phyloP scores from a whole-genome alignment of 2,888 invertebrate species.

The Colostygia pectinataria region DNA sequence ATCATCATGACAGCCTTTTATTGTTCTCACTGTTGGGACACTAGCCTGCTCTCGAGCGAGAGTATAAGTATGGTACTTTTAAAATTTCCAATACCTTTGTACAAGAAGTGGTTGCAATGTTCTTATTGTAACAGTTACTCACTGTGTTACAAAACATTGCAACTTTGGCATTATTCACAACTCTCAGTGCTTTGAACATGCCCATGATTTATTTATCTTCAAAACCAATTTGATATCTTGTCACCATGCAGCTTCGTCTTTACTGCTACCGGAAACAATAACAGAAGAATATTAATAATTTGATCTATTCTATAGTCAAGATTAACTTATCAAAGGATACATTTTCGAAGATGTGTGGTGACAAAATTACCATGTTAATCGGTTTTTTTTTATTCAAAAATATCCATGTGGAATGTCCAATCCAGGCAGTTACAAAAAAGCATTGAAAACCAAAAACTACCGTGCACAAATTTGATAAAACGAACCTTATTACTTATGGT shows the following conservation, averaged over 20 bases:
- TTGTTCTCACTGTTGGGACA: too few species aligned
- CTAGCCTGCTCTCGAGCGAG: too few species aligned
- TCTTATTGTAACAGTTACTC: slow-evolving; percentile 59
- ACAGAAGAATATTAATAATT: slow-evolving; percentile 33
- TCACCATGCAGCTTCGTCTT: slow-evolving; percentile 65
- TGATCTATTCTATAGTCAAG: not conserved
- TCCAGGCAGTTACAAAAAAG: slow-evolving; percentile 12
- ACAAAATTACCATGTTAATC: slow-evolving; percentile 68
- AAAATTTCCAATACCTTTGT: slow-evolving; percentile 66
- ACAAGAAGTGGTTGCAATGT: slow-evolving; percentile 68
- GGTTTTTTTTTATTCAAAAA: slow-evolving; percentile 32
- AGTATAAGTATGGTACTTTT: not conserved
- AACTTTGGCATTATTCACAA: slow-evolving; percentile 46
- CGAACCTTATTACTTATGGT: slow-evolving; percentile 62
- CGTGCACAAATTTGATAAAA: slow-evolving; percentile 33
- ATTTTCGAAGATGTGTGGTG: slow-evolving; percentile 40
- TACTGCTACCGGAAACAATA: slow-evolving; percentile 65
- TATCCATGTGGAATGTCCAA: not conserved
- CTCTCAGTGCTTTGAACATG: slow-evolving; percentile 62
- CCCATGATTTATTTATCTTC: slow-evolving; percentile 49
- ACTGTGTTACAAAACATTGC: slow-evolving; percentile 56
- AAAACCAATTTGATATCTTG: slow-evolving; percentile 59
- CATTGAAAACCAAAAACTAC: slow-evolving; percentile 26
- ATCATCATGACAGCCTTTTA: too few species aligned
- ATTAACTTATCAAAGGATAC: not conserved